Conservation (phyloP, 2,888 invertebrate genomes). For the Protonemura montana region DNA sequence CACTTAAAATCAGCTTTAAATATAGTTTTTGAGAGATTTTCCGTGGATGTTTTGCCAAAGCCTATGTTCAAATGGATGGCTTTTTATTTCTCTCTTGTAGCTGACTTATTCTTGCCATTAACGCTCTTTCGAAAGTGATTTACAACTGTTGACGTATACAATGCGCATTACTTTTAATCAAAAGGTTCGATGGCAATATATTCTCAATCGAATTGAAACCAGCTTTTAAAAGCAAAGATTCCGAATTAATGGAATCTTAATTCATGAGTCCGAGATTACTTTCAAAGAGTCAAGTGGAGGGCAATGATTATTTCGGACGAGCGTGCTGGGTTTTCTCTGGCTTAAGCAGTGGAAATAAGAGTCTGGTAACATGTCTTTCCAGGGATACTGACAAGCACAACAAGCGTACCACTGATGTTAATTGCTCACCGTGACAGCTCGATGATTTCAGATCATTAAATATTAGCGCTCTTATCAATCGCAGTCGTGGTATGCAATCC, state of each 20-base stretch:
- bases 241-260: neutral
- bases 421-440: neutral
- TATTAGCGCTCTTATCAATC: neutral
- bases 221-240: neutral
- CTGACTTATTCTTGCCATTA: neutral
- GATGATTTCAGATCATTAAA: neutral
- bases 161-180: neutral
- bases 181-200: neutral
- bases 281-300: neutral
- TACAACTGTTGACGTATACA: neutral
- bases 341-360: neutral
- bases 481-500: neutral
- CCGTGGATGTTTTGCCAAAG: neutral
- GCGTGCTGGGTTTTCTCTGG: neutral
- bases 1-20: conserved; percentile 4
- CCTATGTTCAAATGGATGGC: neutral
- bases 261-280: neutral
- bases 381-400: too few relatives aligned
- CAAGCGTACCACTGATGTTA: neutral
- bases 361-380: neutral
- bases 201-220: neutral
- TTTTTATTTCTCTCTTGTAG: neutral
- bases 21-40: neutral
- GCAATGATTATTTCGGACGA: neutral
- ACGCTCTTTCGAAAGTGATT: neutral